Evolutionary conservation across 2,888 invertebrate species (phyloP), one percentile per base, ranked within the genome.

Genomic region (Physocephala rufipes): DNA sequence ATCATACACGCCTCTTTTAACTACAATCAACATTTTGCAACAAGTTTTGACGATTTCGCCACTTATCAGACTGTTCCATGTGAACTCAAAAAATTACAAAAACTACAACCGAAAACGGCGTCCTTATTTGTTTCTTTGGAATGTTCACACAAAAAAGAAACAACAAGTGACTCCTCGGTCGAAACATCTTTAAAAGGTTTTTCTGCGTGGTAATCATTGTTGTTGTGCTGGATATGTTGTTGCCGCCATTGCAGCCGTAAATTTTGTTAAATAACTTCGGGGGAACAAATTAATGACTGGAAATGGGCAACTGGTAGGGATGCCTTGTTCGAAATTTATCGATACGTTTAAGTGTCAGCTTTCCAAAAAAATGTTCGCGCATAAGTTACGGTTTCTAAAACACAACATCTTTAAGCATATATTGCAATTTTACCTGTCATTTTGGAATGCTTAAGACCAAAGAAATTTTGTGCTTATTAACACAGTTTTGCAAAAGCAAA

Each of bases 261-360:
- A n/a, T 21, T n/a, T 19, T 53, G 53, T 12, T n/a, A 21, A 53
- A 1, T 12, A 53, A n/a, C 24, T 9, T 53, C 9, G 53, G 2
- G 9, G 21, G 9, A 53, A 21, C 19, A 3, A 21, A 53, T 21
- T 21, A 21, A 53, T 21, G 19, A 53, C 19, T 58, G 58, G 58
- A 28, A 70, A 70, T 62, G 67, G 62, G 51, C 61, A 67, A 36
- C 51, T 47, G 62, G 67, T 64, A 59, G 47, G 26, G 24, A 64
- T 58, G 9, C 24, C 1, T n/a, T 53, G 53, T 53, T 24, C 21
- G 53, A 53, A 53, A 21, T n/a, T 24, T 53, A 21, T n/a, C 9
- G 53, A 21, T n/a, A 12, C 24, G 53, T 53, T 24, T 15, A 53
- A 21, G n/a, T 24, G 53, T 16, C n/a, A 53, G 21, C 53, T 1